Base-by-base conservation (phyloP, 2,888 invertebrate genomes). In the Eristalis pertinax region DNA sequence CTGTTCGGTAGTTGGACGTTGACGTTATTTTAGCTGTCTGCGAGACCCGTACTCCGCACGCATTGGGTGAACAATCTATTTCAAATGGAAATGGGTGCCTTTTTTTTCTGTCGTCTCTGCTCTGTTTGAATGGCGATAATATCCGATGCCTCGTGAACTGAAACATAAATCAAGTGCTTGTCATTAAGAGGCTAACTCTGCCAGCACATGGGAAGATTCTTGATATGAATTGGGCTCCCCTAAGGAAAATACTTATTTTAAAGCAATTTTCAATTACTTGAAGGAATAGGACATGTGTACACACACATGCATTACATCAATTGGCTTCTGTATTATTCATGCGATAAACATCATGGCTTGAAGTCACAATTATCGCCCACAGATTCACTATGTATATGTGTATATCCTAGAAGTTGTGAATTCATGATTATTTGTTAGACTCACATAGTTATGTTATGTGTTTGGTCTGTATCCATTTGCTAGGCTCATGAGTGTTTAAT, bases 1-100 rank as follows among this genome's bases (percentile, higher is more conserved):
- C 69, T 78, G 78, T 74, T 69, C 63, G 70, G 70, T 79, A 73
- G 43, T 75, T 84, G 79, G 75, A 70, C 84, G 69, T 75, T 32
- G 58, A 70, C 38, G 65, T 50, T 35, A 75, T 43, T 58, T 13
- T 41, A 43, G 60, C 15, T 65, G 72, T 19, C 15, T 60, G 56
- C 11, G 10, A 38, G 38, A 38, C 38, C 38, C 38, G 38, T 13
- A 38, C 19, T 1, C 19, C 19, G 19, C 50, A 50, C 50, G 43
- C 8, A 24, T 60, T 60, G 15, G 11, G 60, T 41, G 41, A 7
- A 43, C 41, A 56, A 22, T 60, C 29, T 75, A 56, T 50, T 56
- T 64, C 38, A 73, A 69, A 85, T 81, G 85, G 69, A 85, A 81
- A 85, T 77, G 69, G 56, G 68, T 56, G 62, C 35, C 63, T 62